These are phyloP conservation scores for Todus mexicanus DNA, from an alignment of 2,797 vertebrate genomes.

Conservation along the genomic window DNA sequence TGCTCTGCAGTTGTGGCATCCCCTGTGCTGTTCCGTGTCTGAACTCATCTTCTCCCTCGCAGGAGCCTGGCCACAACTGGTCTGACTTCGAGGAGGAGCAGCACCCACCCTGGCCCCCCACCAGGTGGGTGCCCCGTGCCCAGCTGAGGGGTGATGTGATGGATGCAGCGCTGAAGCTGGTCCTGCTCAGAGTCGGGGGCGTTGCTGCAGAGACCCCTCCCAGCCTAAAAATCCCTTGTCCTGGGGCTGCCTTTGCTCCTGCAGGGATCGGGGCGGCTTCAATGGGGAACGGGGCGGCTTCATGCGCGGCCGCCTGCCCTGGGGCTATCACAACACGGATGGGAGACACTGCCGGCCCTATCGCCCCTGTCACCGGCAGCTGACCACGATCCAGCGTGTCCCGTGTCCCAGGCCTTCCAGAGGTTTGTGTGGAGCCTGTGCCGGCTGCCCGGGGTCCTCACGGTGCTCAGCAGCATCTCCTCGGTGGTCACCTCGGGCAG, in stretches of 20 bases:
- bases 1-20: accelerated
- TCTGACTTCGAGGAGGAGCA: accelerated
- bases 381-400: accelerated
- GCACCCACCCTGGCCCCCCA: accelerated
- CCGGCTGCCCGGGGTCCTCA: accelerated
- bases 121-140: constrained; percentile 9
- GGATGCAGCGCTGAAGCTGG: accelerated
- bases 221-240: neutral
- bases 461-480: neutral
- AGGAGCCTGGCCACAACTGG: neutral
- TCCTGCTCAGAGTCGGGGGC: accelerated
- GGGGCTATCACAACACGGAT: accelerated
- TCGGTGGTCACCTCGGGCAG: neutral
- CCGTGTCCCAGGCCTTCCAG: accelerated
- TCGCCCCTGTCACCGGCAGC: neutral
- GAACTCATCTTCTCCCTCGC: accelerated
- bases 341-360: neutral
- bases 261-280: neutral
- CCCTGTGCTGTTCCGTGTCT: neutral
- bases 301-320: accelerated
- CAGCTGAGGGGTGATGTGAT: no score
- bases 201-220: accelerated
- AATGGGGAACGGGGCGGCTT: accelerated
- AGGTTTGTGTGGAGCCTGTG: neutral
- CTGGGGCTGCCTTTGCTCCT: neutral